Evolutionary conservation across 2,113 vertebrate genomes (phyloP).

Genomic region (Siphamia tubifer): DNA sequence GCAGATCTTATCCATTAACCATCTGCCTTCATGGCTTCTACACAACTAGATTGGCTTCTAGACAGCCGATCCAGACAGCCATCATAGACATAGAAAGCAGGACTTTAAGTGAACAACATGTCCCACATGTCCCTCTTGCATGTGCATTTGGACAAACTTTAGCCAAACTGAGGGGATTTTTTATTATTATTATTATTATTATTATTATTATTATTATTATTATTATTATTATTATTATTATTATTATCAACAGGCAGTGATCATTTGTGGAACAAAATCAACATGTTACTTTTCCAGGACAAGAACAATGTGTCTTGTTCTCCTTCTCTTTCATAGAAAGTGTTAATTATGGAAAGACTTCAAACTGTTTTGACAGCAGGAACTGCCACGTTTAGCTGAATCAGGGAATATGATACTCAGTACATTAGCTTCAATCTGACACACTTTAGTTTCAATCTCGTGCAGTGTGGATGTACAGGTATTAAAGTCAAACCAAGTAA

Average conservation of each 20-base stretch:
- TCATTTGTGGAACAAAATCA: not conserved
- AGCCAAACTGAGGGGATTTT: not conserved
- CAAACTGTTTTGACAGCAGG: not conserved
- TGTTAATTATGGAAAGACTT: not conserved
- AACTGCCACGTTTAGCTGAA: not conserved
- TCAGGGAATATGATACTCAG: not conserved
- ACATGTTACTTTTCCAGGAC: not conserved
- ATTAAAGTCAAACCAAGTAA: not conserved
- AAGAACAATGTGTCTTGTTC: not conserved
- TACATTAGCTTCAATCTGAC: not conserved
- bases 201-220: not conserved
- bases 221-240: not conserved
- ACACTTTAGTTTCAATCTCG: not conserved
- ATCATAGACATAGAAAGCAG: not conserved
- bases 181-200: not conserved
- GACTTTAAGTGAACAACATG: not conserved
- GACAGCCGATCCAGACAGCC: not conserved
- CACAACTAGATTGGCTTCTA: slow-evolving; percentile 19
- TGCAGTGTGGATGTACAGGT: not conserved
- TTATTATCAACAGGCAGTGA: not conserved
- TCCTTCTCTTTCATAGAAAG: not conserved
- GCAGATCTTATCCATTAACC: slow-evolving; percentile 62
- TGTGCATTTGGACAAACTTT: too few relatives aligned
- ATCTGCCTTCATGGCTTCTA: slow-evolving; percentile 57
- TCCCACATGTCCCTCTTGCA: too few relatives aligned